Evolutionary conservation across 2,113 vertebrate species (phyloP).

Genomic region (Brachypodius melanocephalos): DNA sequence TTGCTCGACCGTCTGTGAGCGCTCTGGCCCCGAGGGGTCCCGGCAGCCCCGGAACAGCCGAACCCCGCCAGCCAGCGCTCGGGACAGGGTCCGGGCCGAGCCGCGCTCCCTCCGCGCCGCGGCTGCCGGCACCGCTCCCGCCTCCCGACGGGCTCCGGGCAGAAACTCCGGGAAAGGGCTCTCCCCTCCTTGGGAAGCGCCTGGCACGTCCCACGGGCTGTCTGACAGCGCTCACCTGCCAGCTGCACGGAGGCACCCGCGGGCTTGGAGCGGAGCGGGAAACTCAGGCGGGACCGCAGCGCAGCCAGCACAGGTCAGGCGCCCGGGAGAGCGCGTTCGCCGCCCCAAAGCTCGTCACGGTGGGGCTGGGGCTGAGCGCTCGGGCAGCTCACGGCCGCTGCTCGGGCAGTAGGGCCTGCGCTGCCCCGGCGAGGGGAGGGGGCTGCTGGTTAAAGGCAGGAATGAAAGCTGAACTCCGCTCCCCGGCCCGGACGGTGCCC

Average conservation of each 20-base stretch:
- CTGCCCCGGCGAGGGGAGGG: background rate
- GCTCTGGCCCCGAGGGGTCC: background rate
- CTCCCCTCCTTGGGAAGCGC: background rate
- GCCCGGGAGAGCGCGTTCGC: background rate
- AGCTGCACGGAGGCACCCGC: background rate
- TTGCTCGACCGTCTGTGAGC: background rate
- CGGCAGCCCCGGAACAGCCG: background rate
- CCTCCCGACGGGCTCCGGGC: background rate
- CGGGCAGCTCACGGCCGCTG: background rate
- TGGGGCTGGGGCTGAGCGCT: background rate
- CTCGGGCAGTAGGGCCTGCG: background rate
- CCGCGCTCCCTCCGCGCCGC: background rate
- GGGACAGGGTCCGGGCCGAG: background rate
- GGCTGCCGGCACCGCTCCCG: background rate
- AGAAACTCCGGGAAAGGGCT: background rate
- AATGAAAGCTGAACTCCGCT: background rate
- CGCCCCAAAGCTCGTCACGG: background rate
- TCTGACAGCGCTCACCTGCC: background rate
- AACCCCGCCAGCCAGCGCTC: rapidly evolving
- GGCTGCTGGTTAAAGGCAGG: background rate
- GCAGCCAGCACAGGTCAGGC: background rate
- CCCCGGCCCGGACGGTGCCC: background rate
- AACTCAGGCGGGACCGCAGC: background rate
- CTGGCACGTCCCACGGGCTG: background rate
- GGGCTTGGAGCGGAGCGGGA: background rate